Percentiles rank a stretch among this genome's conserved stretches.
These are phyloP conservation scores for Acanthornis magna DNA, from an alignment of 2,797 vertebrate species.

Conservation along the genomic window DNA sequence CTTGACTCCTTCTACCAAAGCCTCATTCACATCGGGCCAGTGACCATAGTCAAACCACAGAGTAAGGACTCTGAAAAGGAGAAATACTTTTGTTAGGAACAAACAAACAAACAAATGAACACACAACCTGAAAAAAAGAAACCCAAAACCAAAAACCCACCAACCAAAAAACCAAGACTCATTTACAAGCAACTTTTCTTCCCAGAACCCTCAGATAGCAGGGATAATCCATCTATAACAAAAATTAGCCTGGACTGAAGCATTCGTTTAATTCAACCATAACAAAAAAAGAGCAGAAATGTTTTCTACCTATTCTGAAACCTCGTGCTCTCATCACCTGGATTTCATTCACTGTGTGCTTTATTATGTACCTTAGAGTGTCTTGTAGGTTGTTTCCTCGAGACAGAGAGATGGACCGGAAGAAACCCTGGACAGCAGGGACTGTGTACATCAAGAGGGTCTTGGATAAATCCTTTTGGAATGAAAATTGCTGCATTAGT, in stretches of 20 bases:
- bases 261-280: background rate
- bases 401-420: constrained; percentile 96
- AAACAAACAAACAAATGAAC: fast-evolving
- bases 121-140: background rate
- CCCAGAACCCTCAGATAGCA: background rate
- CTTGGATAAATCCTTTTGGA: constrained; percentile 90
- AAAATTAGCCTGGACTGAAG: background rate
- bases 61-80: constrained; percentile 87
- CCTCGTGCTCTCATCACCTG: background rate
- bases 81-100: background rate
- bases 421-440: constrained; percentile 98
- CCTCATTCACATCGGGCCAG: constrained; percentile 98
- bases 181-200: background rate
- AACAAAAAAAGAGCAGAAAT: background rate
- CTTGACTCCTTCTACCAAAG: constrained; percentile 96
- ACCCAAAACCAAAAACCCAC: fast-evolving
- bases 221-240: background rate
- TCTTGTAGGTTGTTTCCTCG: constrained; percentile 98
- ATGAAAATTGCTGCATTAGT: constrained; percentile 35
- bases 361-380: constrained; percentile 85
- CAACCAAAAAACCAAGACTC: background rate
- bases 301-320: background rate
- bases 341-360: background rate
- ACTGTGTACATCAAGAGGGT: constrained; percentile 95
- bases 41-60: constrained; percentile 99